Evolutionary conservation across 2,888 invertebrate species (phyloP).

Genomic region (Meganola albula): DNA sequence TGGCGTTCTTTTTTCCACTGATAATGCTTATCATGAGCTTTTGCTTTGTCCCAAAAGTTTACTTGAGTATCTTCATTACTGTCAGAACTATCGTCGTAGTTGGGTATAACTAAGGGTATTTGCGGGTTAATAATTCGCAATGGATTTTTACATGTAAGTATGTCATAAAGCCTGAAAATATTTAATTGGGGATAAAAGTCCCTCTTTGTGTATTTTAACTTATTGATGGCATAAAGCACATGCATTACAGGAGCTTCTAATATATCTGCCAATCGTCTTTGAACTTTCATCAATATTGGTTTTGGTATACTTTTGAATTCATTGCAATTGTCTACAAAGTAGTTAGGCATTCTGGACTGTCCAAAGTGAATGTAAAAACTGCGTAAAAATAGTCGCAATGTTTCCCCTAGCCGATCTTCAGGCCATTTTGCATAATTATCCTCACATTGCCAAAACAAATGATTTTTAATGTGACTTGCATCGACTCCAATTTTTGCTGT

Average conservation of each 20-base stretch:
- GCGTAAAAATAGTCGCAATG: constrained; percentile 79
- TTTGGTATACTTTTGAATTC: constrained; percentile 83
- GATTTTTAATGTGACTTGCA: constrained; percentile 83
- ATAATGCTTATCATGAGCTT: constrained; percentile 69
- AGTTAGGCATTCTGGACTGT: constrained; percentile 81
- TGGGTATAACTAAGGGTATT: constrained; percentile 38
- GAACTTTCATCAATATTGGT: constrained; percentile 79
- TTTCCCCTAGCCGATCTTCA: constrained; percentile 84
- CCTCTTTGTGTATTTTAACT: constrained; percentile 78
- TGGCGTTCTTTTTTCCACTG: constrained; percentile 65
- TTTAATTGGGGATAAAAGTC: constrained; percentile 82
- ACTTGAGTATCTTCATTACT: constrained; percentile 57
- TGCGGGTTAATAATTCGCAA: constrained; percentile 67
- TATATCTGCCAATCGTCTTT: constrained; percentile 81
- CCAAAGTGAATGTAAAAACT: constrained; percentile 80
- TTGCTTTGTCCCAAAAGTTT: constrained; percentile 69
- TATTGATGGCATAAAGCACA: constrained; percentile 82
- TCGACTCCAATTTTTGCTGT: constrained; percentile 81
- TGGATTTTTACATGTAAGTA: constrained; percentile 77
- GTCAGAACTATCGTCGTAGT: constrained; percentile 47
- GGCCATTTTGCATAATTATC: constrained; percentile 84
- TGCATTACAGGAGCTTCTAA: constrained; percentile 85
- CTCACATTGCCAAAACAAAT: constrained; percentile 88
- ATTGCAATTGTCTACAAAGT: constrained; percentile 85
- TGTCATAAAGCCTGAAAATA: constrained; percentile 75